phyloP scores from a whole-genome alignment of 2,888 invertebrate species.

The Selenia dentaria region DNA sequence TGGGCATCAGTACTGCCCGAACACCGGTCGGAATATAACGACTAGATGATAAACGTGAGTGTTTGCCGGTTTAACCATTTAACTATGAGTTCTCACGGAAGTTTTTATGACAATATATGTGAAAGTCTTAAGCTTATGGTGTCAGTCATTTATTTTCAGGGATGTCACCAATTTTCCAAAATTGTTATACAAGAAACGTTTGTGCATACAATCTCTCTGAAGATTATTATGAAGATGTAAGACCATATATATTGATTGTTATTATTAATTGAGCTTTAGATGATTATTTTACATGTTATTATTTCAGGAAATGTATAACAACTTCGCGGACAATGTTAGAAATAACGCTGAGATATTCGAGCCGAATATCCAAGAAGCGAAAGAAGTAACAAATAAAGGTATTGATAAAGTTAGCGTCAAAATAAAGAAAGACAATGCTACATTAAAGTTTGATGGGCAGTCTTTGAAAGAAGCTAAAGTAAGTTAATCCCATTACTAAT shows the following conservation, averaged over 20 bases:
- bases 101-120: too few relatives aligned
- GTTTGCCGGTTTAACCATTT: too few relatives aligned
- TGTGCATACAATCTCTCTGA: constrained; percentile 41
- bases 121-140: too few relatives aligned
- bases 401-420: constrained; percentile 56
- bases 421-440: constrained; percentile 52
- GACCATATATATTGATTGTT: constrained; percentile 20
- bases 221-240: constrained; percentile 67
- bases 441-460: constrained; percentile 57
- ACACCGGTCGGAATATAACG: too few relatives aligned
- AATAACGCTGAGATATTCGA: constrained; percentile 70
- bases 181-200: constrained; percentile 46
- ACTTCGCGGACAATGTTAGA: constrained; percentile 76
- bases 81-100: too few relatives aligned
- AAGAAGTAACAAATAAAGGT: constrained; percentile 46
- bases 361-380: constrained; percentile 52
- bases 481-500: constrained; percentile 20
- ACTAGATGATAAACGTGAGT: too few relatives aligned
- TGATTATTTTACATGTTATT: too few relatives aligned
- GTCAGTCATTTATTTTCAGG: constrained; percentile 66
- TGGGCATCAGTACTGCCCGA: too few relatives aligned
- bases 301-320: constrained; percentile 64
- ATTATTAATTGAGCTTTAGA: constrained; percentile 4
- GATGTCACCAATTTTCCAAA: constrained; percentile 81
- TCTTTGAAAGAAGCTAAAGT: constrained; percentile 62